phyloP scores from a whole-genome alignment of 2,113 vertebrate species.

The Alligator sinensis region DNA sequence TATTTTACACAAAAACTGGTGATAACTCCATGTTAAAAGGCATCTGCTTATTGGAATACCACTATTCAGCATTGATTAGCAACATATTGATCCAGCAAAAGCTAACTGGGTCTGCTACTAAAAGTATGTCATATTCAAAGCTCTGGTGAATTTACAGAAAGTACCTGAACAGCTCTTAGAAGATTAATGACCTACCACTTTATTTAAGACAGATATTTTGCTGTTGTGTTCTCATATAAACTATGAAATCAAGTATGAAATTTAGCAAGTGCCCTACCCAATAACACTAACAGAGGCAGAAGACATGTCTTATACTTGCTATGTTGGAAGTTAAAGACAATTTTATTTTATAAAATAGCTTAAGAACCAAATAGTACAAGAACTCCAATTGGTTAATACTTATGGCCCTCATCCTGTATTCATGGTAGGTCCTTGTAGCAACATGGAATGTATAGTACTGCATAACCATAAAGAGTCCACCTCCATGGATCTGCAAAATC shows the following conservation, averaged over 20 bases:
- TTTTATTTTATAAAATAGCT: background rate
- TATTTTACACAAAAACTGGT: slow-evolving; percentile 21
- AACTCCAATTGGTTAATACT: background rate
- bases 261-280: background rate
- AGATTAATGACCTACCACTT: slow-evolving; percentile 24
- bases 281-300: background rate
- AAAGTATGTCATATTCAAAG: background rate
- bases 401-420: background rate
- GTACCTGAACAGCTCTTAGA: background rate
- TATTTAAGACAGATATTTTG: slow-evolving; percentile 24
- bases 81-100: background rate
- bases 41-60: background rate
- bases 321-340: background rate
- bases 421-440: background rate
- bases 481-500: background rate
- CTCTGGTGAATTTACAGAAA: background rate
- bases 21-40: background rate
- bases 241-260: slow-evolving; percentile 17
- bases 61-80: background rate
- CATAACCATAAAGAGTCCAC: background rate
- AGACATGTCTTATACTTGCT: background rate
- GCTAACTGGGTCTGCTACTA: background rate
- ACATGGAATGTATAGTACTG: too few relatives aligned
- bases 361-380: background rate
- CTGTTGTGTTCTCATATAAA: background rate